phyloP scores from a whole-genome alignment of 2,888 invertebrate species.

The Piscicola geometra region DNA sequence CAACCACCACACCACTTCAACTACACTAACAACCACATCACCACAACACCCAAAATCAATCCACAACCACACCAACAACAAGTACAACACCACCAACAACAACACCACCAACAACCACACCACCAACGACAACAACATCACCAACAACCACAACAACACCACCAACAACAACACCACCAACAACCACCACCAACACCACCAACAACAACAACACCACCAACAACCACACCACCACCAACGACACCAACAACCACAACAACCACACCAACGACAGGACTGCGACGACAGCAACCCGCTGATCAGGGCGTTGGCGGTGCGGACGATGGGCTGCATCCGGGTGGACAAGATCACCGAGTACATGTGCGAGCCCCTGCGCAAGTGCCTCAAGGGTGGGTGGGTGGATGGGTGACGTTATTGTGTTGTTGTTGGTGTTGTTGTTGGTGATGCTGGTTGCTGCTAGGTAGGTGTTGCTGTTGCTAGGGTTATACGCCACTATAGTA shows the following conservation, averaged over 20 bases:
- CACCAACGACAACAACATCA: not conserved
- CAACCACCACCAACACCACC: too few species aligned
- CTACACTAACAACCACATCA: too few species aligned
- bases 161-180: too few species aligned
- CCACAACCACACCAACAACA: not conserved
- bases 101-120: not conserved
- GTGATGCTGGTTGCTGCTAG: too few species aligned
- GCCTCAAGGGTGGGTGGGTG: too few species aligned
- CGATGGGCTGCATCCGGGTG: constrained; percentile 99
- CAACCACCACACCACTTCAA: too few species aligned
- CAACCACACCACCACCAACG: not conserved
- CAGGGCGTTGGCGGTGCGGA: constrained; percentile 91
- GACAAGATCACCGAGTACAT: constrained; percentile 99
- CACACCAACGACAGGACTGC: constrained; percentile 71
- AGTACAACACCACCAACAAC: too few species aligned
- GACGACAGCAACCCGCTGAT: constrained; percentile 99
- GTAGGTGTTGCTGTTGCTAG: too few species aligned
- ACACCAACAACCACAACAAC: not conserved
- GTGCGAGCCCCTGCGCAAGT: constrained; percentile 88
- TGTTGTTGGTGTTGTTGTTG: too few species aligned
- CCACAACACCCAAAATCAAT: too few species aligned
- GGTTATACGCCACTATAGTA: too few species aligned
- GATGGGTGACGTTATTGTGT: too few species aligned
- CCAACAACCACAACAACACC: not conserved
- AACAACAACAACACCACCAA: not conserved